Evolutionary conservation across 2,888 invertebrate species (phyloP).

Genomic region (Lysandra coridon): DNA sequence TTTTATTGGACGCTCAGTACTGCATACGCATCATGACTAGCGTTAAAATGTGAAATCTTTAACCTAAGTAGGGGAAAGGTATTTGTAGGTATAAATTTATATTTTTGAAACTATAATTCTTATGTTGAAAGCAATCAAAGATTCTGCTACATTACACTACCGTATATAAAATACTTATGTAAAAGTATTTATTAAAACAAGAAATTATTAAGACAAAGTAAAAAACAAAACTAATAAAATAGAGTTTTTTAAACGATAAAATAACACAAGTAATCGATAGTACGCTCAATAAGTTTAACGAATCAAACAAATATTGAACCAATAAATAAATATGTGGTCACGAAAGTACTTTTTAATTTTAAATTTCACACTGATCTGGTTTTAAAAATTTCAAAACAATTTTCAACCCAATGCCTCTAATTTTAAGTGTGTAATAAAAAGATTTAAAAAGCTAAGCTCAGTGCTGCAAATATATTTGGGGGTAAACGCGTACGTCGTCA

Average conservation of each 20-base stretch:
- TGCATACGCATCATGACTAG: slow-evolving; percentile 63
- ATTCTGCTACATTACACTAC: not conserved
- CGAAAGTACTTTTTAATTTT: slow-evolving; percentile 65
- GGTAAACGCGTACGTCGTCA: slow-evolving; percentile 63
- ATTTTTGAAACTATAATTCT: too few species aligned
- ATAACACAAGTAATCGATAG: too few species aligned
- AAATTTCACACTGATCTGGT: slow-evolving; percentile 72
- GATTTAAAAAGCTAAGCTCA: slow-evolving; percentile 40
- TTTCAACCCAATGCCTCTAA: slow-evolving; percentile 2
- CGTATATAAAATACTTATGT: too few species aligned
- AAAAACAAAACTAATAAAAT: not conserved
- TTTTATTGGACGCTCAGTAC: slow-evolving; percentile 63
- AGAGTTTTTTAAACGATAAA: not conserved
- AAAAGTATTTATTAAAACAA: not conserved
- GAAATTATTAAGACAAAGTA: not conserved
- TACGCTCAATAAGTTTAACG: slow-evolving; percentile 11
- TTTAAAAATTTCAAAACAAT: not conserved
- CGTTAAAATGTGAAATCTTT: slow-evolving; percentile 46
- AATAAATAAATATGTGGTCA: slow-evolving; percentile 65
- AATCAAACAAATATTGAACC: slow-evolving; percentile 41
- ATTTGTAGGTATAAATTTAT: not conserved
- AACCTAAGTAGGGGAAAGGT: not conserved
- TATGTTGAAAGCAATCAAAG: too few species aligned
- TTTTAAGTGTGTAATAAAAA: not conserved
- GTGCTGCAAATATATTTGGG: slow-evolving; percentile 63